Evolutionary conservation across 2,888 invertebrate species (phyloP), one percentile per base, ranked within the genome.

Genomic region (Melanargia galathea): DNA sequence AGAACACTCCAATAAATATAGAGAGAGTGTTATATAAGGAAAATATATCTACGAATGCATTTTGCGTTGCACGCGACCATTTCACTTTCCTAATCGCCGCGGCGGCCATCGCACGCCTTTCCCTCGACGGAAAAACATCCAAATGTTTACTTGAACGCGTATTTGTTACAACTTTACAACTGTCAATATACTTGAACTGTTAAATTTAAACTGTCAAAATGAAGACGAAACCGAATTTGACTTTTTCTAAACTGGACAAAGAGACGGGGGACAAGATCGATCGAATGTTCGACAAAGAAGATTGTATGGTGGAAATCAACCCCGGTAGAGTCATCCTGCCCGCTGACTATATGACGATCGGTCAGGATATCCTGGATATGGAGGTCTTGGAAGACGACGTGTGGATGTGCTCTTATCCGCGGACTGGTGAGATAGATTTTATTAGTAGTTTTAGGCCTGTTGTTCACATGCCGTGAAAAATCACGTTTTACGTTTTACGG

Each of bases 351-450:
- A 90, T 92, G 72, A 93, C 93, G 13, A 92, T 95, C 38, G 95
- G 94, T 0, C 93, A 94, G 71, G 93, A 93, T 70, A 95, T 97
- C 62, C 81, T 94, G 63, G 93, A 95, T 62, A 93, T 97, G 79
- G 92, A 95, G 60, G 93, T 97, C 2, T 88, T 94, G 60, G 92
- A 94, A 3, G 95, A 95, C 71, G 97, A 98, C 80, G 93, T 97
- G 0, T 97, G 97, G 95, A 92, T 97, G 81, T 93, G 96, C 49
- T 97, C 97, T 10, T 97, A 95, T 89, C 97, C 98, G 0, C 93
- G 97, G 75, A 97, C 97, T 73, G 97, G 97, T 96, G 79, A 85
- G 88, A 30, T 18, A 38, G 4, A 13, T 51, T 11, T 33, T 11
- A 30, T 8, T 24, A 2, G 2, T 35, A 35, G 6, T n/a, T n/a